Evolutionary conservation across 2,113 vertebrate genomes (phyloP).

Genomic region (Heteronetta atricapilla): DNA sequence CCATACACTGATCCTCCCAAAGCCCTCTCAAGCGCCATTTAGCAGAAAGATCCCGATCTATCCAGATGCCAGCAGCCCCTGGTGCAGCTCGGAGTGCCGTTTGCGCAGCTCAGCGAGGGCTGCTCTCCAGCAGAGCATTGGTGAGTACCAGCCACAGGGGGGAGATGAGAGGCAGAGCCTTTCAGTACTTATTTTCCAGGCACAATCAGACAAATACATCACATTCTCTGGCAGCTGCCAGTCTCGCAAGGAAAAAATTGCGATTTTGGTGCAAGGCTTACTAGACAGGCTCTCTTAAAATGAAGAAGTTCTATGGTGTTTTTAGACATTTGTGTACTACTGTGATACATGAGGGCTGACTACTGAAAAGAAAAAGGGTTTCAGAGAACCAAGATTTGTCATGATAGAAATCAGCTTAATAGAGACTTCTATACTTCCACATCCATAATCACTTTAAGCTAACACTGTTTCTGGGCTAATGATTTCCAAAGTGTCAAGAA

Average conservation of each 20-base stretch:
- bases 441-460: not conserved
- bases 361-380: accelerated
- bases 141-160: accelerated
- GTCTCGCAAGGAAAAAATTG: accelerated
- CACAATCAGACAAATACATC: accelerated
- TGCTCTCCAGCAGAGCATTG: accelerated
- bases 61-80: accelerated
- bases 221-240: not conserved
- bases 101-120: not conserved
- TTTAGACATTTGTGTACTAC: accelerated
- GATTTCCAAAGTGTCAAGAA: not conserved
- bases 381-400: not conserved
- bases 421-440: not conserved
- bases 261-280: not conserved
- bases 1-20: accelerated
- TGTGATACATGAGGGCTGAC: accelerated
- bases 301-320: not conserved
- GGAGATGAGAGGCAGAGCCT: not conserved
- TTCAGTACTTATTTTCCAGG: not conserved
- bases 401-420: accelerated
- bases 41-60: not conserved
- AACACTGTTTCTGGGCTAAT: too few relatives aligned
- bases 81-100: not conserved
- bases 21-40: not conserved
- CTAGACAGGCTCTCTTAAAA: not conserved